Percentiles rank a stretch among this genome's conserved stretches.
phyloP scores from a whole-genome alignment of 2,113 vertebrate genomes.

The Myocastor coypus region DNA sequence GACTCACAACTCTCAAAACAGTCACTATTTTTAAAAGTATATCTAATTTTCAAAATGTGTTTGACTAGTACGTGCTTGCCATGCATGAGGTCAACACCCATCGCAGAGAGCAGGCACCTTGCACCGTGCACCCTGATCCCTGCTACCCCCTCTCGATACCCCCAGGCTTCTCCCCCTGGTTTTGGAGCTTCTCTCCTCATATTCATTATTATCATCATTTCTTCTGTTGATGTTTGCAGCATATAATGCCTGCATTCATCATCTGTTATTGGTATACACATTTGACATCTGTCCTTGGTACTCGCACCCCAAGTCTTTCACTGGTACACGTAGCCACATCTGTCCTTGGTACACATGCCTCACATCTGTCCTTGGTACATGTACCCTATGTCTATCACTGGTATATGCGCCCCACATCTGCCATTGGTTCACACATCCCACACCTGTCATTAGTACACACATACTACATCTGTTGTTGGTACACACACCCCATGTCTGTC shows the following conservation, averaged over 20 bases:
- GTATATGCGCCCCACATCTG: no score
- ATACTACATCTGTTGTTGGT: no score
- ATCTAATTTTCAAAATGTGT: not conserved
- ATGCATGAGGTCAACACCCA: not conserved
- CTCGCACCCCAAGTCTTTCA: no score
- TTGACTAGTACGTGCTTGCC: not conserved
- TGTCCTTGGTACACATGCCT: not conserved
- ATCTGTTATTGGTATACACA: not conserved
- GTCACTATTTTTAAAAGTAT: not conserved
- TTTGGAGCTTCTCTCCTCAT: not conserved
- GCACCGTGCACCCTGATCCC: rapidly evolving
- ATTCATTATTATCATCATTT: not conserved
- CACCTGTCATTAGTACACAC: no score
- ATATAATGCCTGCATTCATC: not conserved
- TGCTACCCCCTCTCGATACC: no score
- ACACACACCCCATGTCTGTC: no score
- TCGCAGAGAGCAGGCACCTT: rapidly evolving
- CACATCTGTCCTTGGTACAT: no score
- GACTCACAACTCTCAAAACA: not conserved
- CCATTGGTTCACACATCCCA: no score
- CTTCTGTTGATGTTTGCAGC: not conserved
- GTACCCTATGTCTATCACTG: no score
- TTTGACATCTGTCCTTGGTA: no score
- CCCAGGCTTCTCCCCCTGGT: not conserved
- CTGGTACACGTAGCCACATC: no score